These are phyloP conservation scores for Oreochromis grahami DNA, from an alignment of 2,797 vertebrate genomes.

Conservation along the genomic window DNA sequence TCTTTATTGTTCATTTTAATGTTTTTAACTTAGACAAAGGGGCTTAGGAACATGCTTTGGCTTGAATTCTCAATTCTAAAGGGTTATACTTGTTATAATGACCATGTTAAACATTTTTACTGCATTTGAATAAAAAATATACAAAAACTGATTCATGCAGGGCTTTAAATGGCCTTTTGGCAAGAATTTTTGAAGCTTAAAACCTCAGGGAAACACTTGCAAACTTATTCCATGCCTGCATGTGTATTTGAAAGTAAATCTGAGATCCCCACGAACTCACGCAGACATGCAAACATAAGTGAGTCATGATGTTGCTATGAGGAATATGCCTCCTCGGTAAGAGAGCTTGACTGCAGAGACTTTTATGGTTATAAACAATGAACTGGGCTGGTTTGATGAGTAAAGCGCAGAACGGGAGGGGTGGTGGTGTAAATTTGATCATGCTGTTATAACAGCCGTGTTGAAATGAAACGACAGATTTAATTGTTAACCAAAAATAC, in stretches of 20 bases:
- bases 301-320: conserved; percentile 72
- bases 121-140: background rate
- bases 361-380: conserved; percentile 76
- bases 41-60: background rate
- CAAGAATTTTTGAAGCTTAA: background rate
- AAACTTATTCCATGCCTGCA: conserved; percentile 1
- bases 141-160: background rate
- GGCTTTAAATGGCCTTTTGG: background rate
- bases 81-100: background rate
- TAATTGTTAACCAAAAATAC: conserved; percentile 4
- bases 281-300: conserved; percentile 27
- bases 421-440: conserved; percentile 7
- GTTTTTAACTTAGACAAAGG: background rate
- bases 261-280: conserved; percentile 1
- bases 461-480: background rate
- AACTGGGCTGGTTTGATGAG: conserved; percentile 14
- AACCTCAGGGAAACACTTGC: background rate
- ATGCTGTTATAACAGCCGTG: background rate
- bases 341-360: conserved; percentile 54
- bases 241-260: conserved; percentile 48
- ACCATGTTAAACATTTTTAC: background rate
- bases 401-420: background rate
- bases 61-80: background rate
- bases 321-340: conserved; percentile 43
- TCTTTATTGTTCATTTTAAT: background rate